These are phyloP conservation scores for Nomada fucata DNA, from an alignment of 2,888 invertebrate species.

Conservation along the genomic window DNA sequence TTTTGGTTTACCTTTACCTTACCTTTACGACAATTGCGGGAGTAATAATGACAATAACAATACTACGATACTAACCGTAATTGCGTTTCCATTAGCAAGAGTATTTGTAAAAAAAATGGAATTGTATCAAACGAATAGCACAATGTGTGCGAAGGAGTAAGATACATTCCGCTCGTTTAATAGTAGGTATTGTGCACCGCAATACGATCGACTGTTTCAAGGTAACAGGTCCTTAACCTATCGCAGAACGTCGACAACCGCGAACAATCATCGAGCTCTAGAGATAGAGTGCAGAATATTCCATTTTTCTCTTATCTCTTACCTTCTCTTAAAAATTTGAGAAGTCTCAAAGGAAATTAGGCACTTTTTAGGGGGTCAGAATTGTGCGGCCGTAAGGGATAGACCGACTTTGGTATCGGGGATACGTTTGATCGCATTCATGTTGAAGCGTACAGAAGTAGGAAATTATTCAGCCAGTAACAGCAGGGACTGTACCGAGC, in stretches of 20 bases:
- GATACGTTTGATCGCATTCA: conserved; percentile 48
- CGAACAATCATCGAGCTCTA: conserved; percentile 11
- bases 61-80: not conserved
- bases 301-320: not conserved
- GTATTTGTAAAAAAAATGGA: too few species aligned
- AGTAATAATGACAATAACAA: not conserved
- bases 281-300: not conserved
- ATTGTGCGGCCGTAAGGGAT: conserved; percentile 30
- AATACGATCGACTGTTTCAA: conserved; percentile 67
- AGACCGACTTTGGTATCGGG: conserved; percentile 22
- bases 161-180: conserved; percentile 25
- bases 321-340: too few species aligned
- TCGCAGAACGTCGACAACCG: conserved; percentile 33
- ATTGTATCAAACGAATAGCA: too few species aligned
- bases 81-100: too few species aligned
- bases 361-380: conserved; percentile 5
- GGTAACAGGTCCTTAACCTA: conserved; percentile 75
- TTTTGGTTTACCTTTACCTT: not conserved
- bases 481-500: conserved; percentile 60
- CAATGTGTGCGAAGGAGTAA: not conserved
- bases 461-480: conserved; percentile 68
- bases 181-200: not conserved
- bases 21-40: too few species aligned
- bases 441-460: conserved; percentile 36
- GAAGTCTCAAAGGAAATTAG: not conserved